A percentile compares a stretch with the other conserved stretches of the same genome.
These are phyloP conservation scores for Hemicrepidius hirtus DNA, from an alignment of 2,888 invertebrate species.

Conservation along the genomic window DNA sequence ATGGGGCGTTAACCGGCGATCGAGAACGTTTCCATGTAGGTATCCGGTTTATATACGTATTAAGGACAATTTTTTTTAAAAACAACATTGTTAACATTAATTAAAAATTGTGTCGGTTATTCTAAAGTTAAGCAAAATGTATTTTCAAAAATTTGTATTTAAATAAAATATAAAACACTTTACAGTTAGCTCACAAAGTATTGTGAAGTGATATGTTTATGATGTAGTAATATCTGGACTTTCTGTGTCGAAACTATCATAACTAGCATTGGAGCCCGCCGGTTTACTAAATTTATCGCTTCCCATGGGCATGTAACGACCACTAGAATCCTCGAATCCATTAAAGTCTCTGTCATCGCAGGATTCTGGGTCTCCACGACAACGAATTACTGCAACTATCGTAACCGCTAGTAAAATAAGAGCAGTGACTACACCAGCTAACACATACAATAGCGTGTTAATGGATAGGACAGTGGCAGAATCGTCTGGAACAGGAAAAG, in stretches of 20 bases:
- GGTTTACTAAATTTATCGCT: conserved; percentile 41
- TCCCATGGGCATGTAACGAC: conserved; percentile 48
- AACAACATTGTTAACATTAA: no score
- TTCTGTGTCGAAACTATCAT: conserved; percentile 49
- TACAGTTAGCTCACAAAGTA: not conserved
- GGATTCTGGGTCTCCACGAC: conserved; percentile 65
- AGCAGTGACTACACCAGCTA: conserved; percentile 82
- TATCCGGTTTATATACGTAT: no score
- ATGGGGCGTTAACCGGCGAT: not conserved
- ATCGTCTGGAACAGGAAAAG: conserved; percentile 27
- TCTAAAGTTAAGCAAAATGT: no score
- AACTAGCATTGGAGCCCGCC: conserved; percentile 45
- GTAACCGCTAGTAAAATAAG: conserved; percentile 81
- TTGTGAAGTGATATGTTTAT: conserved; percentile 2
- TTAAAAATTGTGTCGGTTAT: no score
- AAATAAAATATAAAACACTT: no score
- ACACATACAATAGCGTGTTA: conserved; percentile 83
- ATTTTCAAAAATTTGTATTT: no score
- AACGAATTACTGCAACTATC: conserved; percentile 79
- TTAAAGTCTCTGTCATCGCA: conserved; percentile 34
- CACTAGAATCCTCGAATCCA: conserved; percentile 41
- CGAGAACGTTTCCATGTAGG: no score
- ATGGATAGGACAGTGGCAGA: conserved; percentile 77
- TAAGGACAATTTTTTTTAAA: no score
- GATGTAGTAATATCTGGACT: conserved; percentile 40